These are phyloP conservation scores for Onthophagus taurus DNA, from an alignment of 1,140 invertebrate genomes.

Conservation along the genomic window DNA sequence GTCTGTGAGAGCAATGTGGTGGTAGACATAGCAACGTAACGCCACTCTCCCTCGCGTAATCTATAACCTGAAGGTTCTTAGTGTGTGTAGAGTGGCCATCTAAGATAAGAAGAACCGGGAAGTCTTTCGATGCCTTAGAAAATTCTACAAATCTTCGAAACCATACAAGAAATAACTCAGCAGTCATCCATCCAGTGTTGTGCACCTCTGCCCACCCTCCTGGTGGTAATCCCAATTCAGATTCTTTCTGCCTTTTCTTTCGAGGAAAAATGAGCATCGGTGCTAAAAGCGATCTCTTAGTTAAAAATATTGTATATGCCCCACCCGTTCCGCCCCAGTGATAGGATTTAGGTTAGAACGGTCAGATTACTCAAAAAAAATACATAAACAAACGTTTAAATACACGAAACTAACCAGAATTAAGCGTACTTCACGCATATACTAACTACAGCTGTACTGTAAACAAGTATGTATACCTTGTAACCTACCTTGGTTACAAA, in stretches of 20 bases:
- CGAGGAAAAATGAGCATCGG: not conserved
- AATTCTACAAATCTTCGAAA: conserved; percentile 20
- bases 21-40: conserved; percentile 30
- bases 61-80: conserved; percentile 30
- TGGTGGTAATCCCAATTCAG: conserved; percentile 4
- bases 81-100: conserved; percentile 12
- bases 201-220: conserved; percentile 1
- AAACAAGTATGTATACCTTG: no score
- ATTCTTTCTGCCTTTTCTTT: conserved; percentile 4
- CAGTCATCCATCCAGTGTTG: no score
- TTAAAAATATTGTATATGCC: no score
- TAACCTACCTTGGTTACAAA: no score
- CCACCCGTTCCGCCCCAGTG: no score
- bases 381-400: no score
- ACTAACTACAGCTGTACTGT: no score
- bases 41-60: conserved; percentile 24
- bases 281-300: no score
- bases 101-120: conserved; percentile 10
- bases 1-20: conserved; percentile 31
- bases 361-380: no score
- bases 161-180: conserved; percentile 9
- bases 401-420: no score
- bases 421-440: no score
- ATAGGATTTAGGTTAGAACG: no score
- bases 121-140: conserved; percentile 18